These are phyloP conservation scores for Sigmodon hispidus DNA, from an alignment of 2,113 vertebrate species.

Conservation along the genomic window DNA sequence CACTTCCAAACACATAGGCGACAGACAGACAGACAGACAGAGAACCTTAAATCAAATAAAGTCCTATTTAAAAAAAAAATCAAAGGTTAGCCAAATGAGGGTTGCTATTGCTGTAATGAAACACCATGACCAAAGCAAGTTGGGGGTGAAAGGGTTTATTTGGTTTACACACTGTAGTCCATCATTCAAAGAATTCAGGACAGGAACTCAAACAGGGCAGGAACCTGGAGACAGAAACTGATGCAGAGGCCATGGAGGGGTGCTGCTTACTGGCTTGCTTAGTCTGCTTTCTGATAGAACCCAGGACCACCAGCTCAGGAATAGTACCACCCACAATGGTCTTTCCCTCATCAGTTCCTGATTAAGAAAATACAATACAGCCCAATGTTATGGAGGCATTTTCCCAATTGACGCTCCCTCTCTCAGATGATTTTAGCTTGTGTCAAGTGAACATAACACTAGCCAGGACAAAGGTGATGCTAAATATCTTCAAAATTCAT, in stretches of 20 bases:
- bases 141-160: background rate
- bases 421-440: background rate
- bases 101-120: background rate
- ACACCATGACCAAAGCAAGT: background rate
- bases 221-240: background rate
- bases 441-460: background rate
- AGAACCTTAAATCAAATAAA: background rate
- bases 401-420: background rate
- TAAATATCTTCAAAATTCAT: conserved; percentile 10
- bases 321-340: background rate
- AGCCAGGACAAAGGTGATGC: background rate
- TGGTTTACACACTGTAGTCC: background rate
- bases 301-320: background rate
- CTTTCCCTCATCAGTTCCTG: background rate
- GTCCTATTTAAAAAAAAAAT: conserved; percentile 19
- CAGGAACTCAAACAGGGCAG: background rate
- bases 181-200: background rate
- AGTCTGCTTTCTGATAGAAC: background rate
- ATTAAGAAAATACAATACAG: background rate
- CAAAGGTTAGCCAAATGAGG: background rate
- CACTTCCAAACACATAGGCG: background rate
- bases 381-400: background rate
- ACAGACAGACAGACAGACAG: background rate
- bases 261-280: background rate
- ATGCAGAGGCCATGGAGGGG: background rate